Evolutionary conservation across 2,797 vertebrate species (phyloP), one percentile per base, ranked within the genome.

Genomic region (Neosilurus mollespiculum): DNA sequence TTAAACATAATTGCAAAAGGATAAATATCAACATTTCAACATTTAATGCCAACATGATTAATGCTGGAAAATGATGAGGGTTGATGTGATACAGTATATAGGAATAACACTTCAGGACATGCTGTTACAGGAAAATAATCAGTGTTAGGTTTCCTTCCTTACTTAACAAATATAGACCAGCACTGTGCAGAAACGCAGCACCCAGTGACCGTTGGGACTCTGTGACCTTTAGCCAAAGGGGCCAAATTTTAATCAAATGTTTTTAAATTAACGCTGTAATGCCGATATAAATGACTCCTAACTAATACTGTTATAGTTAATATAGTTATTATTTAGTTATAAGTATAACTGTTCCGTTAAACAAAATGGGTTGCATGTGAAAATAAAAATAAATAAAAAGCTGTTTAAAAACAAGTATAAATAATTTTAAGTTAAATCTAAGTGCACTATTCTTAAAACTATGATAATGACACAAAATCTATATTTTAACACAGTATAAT

Each of bases 51-150:
- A 34, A 34, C 43, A 11, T 34, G 30, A 18, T 76, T 58, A 56
- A 26, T 18, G 18, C 11, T 59, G 70, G 24, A n/a, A 72, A 75
- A 75, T 34, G 58, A 30, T 20, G 37, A 34, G n/a, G 30, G 73
- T n/a, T 14, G 12, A 37, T 76, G 1, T 76, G 11, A 59, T 43
- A 4, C 4, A 43, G 43, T 43, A 8, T 43, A 43, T 43, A 8
- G 56, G 20, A 76, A 24, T 73, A 73, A 77, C 30, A 43, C 12
- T 43, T 43, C 56, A 77, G 58, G 34, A 77, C 58, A 43, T 43
- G 34, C 75, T 77, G 56, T 62, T 77, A 77, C 53, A 62, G 12
- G 7, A 77, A 77, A 61, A n/a, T 61, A 77, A 49, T 62, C 56
- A 20, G 10, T 61, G 20, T 9, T 58, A 15, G 20, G 7, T 43